Base-by-base conservation (phyloP, 2,797 vertebrate species). In the Ptychadena robeensis region DNA sequence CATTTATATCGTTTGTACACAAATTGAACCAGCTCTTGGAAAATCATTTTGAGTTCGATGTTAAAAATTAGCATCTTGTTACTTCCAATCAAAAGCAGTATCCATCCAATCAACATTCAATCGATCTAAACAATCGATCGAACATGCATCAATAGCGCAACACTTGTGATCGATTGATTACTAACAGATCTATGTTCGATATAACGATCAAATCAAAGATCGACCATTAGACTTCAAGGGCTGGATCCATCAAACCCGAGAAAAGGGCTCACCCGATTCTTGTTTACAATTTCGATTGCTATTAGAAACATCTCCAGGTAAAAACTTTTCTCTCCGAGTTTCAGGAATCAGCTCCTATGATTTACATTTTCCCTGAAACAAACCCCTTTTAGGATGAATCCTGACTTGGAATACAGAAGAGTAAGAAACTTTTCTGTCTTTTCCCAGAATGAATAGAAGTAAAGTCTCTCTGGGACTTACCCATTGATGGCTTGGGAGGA, bases 401-500 rank as follows among this genome's bases (percentile, higher is more conserved):
- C 34, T 35, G 9, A 35, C 3, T 53, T 53, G 0, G 4, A 4
- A 22, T 53, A 4, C 9, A 53, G 15, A 2, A 1, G 22, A 53
- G 18, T 53, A 7, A 28, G 25, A 4, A 61, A 27, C 25, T 61
- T 61, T 61, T 12, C 25, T 27, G 10, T 61, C 9, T 10, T 0
- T 27, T 28, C 4, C 0, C n/a, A 57, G 53, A 25, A 57, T 57
- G 12, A 12, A 27, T 22, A 30, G 2, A 15, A 25, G 18, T 31
- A 53, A 25, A 6, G 28, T 0, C 15, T 22, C 9, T 27, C 25
- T 18, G 31, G 1, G 10, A 65, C 96, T 95, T 92, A 96, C 96
- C 96, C 95, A 95, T 86, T 94, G 94, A 85, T 95, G 95, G 89
- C 89, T 94, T 83, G 96, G 96, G 86, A 96, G 89, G 70, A 94